Evolutionary conservation across 2,113 vertebrate species (phyloP).

Genomic region (Urocolius indicus): DNA sequence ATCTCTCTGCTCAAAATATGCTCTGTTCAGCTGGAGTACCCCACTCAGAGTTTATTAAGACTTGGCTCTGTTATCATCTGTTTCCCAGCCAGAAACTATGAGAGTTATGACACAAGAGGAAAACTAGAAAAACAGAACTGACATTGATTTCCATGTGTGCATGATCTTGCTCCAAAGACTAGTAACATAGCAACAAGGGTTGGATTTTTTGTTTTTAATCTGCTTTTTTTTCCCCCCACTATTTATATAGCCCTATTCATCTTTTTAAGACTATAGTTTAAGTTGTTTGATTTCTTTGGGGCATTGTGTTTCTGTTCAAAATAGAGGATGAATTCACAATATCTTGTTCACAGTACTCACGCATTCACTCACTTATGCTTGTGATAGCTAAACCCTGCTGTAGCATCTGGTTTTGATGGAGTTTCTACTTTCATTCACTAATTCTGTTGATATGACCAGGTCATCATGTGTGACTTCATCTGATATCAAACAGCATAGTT

Average conservation of each 20-base stretch:
- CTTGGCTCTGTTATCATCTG: slow-evolving; percentile 26
- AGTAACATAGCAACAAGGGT: slow-evolving; percentile 54
- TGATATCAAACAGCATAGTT: background rate
- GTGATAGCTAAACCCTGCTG: background rate
- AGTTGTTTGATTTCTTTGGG: background rate
- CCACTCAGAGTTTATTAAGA: slow-evolving; percentile 58
- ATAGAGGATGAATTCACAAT: background rate
- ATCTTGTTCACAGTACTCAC: background rate
- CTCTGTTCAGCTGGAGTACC: slow-evolving; percentile 46
- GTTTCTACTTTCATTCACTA: slow-evolving; percentile 20
- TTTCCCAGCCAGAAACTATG: slow-evolving; percentile 44
- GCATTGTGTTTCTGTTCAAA: background rate
- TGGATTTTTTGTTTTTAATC: background rate
- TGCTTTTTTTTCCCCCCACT: background rate
- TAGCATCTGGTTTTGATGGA: slow-evolving; percentile 63
- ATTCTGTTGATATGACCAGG: slow-evolving; percentile 35
- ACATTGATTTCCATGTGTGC: slow-evolving; percentile 59
- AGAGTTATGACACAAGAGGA: slow-evolving; percentile 45
- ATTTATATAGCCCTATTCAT: background rate
- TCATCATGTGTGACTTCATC: slow-evolving; percentile 19
- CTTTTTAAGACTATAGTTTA: background rate
- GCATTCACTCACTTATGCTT: background rate
- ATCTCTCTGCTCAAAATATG: slow-evolving; percentile 26
- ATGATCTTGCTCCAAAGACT: slow-evolving; percentile 38
- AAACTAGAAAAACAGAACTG: slow-evolving; percentile 51